Evolutionary conservation across 2,888 invertebrate genomes (phyloP).

Genomic region (Nephrotoma appendiculata): DNA sequence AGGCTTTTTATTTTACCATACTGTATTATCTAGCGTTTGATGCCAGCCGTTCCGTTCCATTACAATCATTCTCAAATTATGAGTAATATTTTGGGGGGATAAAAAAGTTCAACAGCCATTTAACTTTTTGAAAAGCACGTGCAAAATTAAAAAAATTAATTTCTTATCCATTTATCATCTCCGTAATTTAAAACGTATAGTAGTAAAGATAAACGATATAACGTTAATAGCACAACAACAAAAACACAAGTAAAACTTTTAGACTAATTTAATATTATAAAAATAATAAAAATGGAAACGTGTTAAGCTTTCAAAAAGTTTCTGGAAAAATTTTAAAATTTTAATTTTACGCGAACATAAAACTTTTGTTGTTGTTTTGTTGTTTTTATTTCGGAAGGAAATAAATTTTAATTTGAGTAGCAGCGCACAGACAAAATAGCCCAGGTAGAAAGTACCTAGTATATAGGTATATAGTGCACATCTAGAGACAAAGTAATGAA

Average conservation of each 20-base stretch:
- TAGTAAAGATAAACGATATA: neutral
- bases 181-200: neutral
- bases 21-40: too few relatives aligned
- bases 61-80: too few relatives aligned
- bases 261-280: too few relatives aligned
- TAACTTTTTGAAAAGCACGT: neutral
- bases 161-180: neutral
- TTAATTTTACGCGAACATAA: neutral
- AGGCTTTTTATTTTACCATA: too few relatives aligned
- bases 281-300: neutral
- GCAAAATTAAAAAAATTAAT: neutral
- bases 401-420: neutral
- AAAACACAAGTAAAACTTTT: neutral
- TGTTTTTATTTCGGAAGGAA: neutral
- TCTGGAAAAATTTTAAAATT: neutral
- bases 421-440: neutral
- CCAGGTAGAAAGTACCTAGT: neutral
- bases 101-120: neutral
- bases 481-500: too few relatives aligned
- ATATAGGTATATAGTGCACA: neutral
- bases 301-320: neutral
- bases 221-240: neutral
- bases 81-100: neutral
- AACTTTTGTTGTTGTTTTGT: neutral
- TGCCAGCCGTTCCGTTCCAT: too few relatives aligned